Percentiles rank a stretch among this genome's conserved stretches.
phyloP scores from a whole-genome alignment of 2,888 invertebrate species.

The Agrypnus murinus region DNA sequence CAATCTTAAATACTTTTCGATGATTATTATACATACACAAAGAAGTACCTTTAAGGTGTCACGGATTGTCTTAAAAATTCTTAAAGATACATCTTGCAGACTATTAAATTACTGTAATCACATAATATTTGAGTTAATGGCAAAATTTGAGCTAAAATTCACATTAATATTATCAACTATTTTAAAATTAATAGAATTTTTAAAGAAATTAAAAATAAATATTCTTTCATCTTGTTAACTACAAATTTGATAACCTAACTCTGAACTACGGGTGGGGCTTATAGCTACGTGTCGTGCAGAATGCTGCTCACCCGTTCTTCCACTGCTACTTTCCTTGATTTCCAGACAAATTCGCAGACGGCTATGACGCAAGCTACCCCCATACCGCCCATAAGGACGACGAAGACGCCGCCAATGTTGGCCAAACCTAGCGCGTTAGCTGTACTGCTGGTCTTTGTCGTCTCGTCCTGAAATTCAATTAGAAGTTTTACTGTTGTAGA shows the following conservation, averaged over 20 bases:
- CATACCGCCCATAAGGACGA: constrained; percentile 95
- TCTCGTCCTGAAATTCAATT: constrained; percentile 79
- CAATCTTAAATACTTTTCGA: background rate
- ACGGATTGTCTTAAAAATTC: no score
- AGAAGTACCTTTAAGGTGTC: no score
- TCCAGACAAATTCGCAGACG: constrained; percentile 97
- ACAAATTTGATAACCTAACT: constrained; percentile 38
- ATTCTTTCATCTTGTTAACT: background rate
- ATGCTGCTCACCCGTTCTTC: constrained; percentile 87
- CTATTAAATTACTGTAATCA: no score
- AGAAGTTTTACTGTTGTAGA: constrained; percentile 32
- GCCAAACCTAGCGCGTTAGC: constrained; percentile 94
- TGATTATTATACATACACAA: background rate
- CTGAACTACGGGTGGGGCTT: constrained; percentile 59
- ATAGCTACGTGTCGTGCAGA: constrained; percentile 67
- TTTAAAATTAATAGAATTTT: background rate
- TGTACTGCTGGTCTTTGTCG: constrained; percentile 88
- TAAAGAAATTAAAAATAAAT: background rate
- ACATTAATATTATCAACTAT: no score
- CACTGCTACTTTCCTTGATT: constrained; percentile 92
- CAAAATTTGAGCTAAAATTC: no score
- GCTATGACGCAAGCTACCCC: constrained; percentile 94
- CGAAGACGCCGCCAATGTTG: constrained; percentile 97
- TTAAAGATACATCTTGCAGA: no score
- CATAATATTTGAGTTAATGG: no score